These are phyloP conservation scores for Halcyon chelicuti DNA, from an alignment of 2,797 vertebrate species.

Conservation along the genomic window DNA sequence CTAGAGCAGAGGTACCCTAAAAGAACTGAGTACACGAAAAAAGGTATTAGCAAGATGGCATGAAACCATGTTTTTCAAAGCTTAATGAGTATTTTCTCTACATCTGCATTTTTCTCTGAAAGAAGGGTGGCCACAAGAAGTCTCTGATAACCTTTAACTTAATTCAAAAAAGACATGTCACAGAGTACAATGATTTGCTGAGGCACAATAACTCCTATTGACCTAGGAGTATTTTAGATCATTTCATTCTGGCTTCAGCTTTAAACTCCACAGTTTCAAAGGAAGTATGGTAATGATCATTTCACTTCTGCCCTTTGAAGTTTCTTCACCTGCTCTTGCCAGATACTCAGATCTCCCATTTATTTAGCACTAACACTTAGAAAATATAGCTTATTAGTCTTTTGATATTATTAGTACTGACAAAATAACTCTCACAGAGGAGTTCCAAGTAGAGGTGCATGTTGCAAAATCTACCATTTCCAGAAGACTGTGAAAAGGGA, in stretches of 20 bases:
- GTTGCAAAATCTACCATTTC: slow-evolving; percentile 5
- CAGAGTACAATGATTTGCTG: not conserved
- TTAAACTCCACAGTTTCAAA: slow-evolving; percentile 15
- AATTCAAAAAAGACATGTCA: not conserved
- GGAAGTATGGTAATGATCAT: not conserved
- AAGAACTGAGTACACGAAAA: not conserved
- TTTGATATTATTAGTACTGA: slow-evolving; percentile 12
- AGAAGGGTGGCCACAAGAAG: not conserved
- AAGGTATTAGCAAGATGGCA: not conserved
- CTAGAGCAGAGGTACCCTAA: not conserved
- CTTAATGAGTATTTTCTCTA: not conserved
- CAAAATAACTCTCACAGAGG: not conserved
- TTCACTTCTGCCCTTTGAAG: slow-evolving; percentile 16
- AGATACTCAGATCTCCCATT: not conserved
- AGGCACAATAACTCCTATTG: not conserved
- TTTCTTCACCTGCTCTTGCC: not conserved
- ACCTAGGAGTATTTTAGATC: not conserved
- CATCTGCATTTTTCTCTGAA: not conserved
- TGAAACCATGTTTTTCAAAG: not conserved
- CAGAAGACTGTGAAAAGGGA: not conserved
- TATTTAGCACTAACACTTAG: not conserved
- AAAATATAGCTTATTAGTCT: not conserved
- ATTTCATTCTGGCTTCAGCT: not conserved
- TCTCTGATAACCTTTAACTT: not conserved
- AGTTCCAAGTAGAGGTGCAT: not conserved